Evolutionary conservation across 2,797 vertebrate genomes (phyloP).

Genomic region (Myotis findleyi): DNA sequence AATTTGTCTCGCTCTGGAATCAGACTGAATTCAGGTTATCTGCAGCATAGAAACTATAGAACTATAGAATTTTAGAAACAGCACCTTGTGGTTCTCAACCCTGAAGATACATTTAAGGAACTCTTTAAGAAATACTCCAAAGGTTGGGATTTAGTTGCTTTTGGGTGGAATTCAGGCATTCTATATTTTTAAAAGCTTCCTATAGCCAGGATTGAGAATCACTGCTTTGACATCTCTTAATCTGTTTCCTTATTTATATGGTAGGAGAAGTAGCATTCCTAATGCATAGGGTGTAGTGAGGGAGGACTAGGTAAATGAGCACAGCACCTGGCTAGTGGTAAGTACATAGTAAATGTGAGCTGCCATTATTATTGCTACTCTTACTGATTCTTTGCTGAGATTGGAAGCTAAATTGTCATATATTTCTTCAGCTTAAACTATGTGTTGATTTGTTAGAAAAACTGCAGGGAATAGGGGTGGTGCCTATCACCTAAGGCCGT

Average conservation of each 20-base stretch:
- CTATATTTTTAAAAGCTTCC: neutral
- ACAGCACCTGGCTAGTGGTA: neutral
- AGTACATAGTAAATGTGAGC: neutral
- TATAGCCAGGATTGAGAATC: neutral
- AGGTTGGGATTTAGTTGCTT: slow-evolving; percentile 47
- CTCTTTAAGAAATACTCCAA: neutral
- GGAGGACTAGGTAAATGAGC: neutral
- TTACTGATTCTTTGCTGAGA: neutral
- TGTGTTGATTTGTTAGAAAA: neutral
- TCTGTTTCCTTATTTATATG: neutral
- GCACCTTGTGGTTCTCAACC: neutral
- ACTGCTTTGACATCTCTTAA: neutral
- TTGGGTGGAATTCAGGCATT: neutral
- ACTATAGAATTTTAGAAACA: neutral
- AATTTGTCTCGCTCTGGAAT: slow-evolving; percentile 16
- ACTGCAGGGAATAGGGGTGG: neutral
- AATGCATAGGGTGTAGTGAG: neutral
- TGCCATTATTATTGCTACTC: neutral
- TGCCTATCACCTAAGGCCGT: neutral
- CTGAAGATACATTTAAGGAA: neutral
- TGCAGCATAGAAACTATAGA: neutral
- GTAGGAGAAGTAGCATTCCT: neutral
- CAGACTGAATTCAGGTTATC: neutral
- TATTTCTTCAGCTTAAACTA: slow-evolving; percentile 3
- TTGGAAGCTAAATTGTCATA: neutral